Base-by-base conservation (phyloP, 2,113 vertebrate species). In the Spheniscus mendiculus region DNA sequence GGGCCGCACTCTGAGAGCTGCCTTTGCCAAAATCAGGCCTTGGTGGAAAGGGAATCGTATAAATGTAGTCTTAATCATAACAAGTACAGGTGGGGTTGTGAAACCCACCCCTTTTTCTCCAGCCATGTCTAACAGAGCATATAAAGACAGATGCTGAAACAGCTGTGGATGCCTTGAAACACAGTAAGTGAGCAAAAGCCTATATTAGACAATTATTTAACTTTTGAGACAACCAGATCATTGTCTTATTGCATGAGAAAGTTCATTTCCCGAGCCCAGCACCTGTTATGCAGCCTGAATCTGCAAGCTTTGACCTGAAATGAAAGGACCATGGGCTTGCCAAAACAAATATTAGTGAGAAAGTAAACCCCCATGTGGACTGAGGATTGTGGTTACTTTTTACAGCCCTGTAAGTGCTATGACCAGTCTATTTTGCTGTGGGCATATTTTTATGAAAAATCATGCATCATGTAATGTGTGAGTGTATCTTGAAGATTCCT, bases 31-130 rank as follows among this genome's bases (percentile, higher is more conserved):
- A 62, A 13, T 25, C n/a, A 50, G 49, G 9, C 49, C 73, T 44
- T 11, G 44, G 10, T 38, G 72, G 55, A 32, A 63, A 65, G 22
- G 32, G 25, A 63, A 26, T 25, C 1, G 0, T 3, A 14, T n/a
- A 47, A 84, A 80, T 0, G 0, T 3, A 8, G 20, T 27, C 16
- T 44, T 5, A n/a, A 49, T 80, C 38, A 40, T 1, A 18, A 3
- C 26, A 10, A 23, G 17, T 4, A 11, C 12, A 47, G 40, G 12
- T 53, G 20, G 23, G 45, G 52, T 5, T 6, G 56, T 38, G 47
- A 80, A 93, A 62, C n/a, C 55, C 74, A 25, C 15, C 20, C 32
- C 2, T n/a, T 65, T 90, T 58, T 55, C 73, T 79, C 73, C 61
- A 74, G 42, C 32, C 5, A 3, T 10, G 18, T 18, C 52, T 66